These are phyloP conservation scores for Brachylomia viminalis DNA, from an alignment of 2,888 invertebrate genomes.

Conservation along the genomic window DNA sequence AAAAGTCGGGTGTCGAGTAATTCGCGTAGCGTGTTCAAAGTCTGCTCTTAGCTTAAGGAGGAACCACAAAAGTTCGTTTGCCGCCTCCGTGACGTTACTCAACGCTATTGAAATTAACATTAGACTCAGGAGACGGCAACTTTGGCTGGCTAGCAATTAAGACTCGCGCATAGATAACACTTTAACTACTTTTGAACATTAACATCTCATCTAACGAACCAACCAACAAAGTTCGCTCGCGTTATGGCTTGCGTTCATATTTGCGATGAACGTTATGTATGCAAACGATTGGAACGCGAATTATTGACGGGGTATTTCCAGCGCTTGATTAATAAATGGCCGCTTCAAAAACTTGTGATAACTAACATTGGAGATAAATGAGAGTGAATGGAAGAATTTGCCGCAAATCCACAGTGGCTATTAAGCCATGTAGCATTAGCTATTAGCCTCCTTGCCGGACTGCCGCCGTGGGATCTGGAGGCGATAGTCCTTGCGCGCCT, in stretches of 20 bases:
- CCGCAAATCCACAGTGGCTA: background rate
- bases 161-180: slow-evolving; percentile 69
- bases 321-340: background rate
- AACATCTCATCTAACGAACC: slow-evolving; percentile 69
- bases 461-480: no score
- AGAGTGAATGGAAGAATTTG: no score
- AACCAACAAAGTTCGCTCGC: slow-evolving; percentile 60
- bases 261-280: slow-evolving; percentile 34
- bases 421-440: background rate
- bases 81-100: slow-evolving; percentile 38
- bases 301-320: background rate
- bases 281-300: background rate
- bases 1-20: slow-evolving; percentile 16
- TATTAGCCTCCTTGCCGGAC: no score
- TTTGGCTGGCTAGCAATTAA: slow-evolving; percentile 65
- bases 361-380: background rate
- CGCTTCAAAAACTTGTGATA: background rate
- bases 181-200: slow-evolving; percentile 75
- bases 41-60: slow-evolving; percentile 30
- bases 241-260: slow-evolving; percentile 27
- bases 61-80: slow-evolving; percentile 41
- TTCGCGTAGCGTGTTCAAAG: slow-evolving; percentile 32
- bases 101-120: slow-evolving; percentile 66
- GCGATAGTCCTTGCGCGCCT: no score
- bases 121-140: slow-evolving; percentile 60